phyloP scores from a whole-genome alignment of 2,888 invertebrate genomes.

The Leptopterna dolabrata region DNA sequence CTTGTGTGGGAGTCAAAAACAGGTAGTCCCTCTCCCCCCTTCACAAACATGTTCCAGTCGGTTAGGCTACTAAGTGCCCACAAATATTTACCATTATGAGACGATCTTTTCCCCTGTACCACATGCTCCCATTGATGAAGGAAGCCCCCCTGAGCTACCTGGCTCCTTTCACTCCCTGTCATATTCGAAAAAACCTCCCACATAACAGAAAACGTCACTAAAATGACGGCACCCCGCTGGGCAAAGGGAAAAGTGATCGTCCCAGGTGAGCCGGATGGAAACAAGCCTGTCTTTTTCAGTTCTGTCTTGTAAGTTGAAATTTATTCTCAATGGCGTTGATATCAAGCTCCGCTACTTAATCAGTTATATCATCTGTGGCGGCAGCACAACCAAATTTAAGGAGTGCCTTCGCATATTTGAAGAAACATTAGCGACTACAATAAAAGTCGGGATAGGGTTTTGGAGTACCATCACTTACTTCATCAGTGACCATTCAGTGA shows the following conservation, averaged over 20 bases:
- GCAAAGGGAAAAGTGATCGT: constrained; percentile 35
- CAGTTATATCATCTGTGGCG: not conserved
- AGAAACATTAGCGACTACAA: not conserved
- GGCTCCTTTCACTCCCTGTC: constrained; percentile 33
- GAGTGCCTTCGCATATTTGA: not conserved
- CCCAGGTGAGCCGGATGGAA: constrained; percentile 41
- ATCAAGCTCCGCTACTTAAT: not conserved
- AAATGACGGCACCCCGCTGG: constrained; percentile 41
- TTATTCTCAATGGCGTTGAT: not conserved
- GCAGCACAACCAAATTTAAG: not conserved
- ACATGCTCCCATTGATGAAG: constrained; percentile 39
- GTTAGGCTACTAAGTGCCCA: constrained; percentile 36
- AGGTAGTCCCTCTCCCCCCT: not conserved
- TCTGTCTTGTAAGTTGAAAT: not conserved
- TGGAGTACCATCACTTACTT: no score
- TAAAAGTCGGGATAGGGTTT: no score
- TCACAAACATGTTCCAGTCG: constrained; percentile 16
- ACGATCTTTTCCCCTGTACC: not conserved
- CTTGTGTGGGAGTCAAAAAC: constrained; percentile 10
- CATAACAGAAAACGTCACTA: constrained; percentile 45
- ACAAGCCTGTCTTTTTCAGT: not conserved
- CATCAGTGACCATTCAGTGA: no score
- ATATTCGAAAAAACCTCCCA: constrained; percentile 8
- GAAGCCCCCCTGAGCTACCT: constrained; percentile 7
- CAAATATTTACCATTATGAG: constrained; percentile 46